Percentiles rank a stretch among this genome's conserved stretches.
Conservation (phyloP, 2,888 invertebrate genomes). For the Phrixothrix hirtus region DNA sequence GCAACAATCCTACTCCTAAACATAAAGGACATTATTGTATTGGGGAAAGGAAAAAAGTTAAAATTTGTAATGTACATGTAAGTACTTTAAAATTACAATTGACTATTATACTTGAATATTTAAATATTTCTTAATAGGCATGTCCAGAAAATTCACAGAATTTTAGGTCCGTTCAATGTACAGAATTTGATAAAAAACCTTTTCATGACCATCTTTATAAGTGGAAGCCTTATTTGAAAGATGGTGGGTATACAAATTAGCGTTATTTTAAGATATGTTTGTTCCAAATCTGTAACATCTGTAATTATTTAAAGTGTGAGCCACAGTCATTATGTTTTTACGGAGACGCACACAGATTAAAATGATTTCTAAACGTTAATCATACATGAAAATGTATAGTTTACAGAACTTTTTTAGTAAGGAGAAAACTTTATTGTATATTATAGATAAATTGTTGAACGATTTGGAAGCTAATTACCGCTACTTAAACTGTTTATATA, state of each 20-base stretch:
- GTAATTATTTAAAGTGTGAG: too few relatives aligned
- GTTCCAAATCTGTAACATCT: too few relatives aligned
- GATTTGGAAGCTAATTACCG: too few relatives aligned
- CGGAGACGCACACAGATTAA: too few relatives aligned
- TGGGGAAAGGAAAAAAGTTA: slow-evolving; percentile 64
- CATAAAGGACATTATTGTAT: slow-evolving; percentile 67
- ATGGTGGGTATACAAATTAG: slow-evolving; percentile 52
- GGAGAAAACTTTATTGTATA: too few relatives aligned
- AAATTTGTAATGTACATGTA: slow-evolving; percentile 65
- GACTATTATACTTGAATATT: neutral
- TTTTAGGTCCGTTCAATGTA: slow-evolving; percentile 59
- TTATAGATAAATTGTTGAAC: too few relatives aligned
- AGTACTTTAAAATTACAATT: neutral
- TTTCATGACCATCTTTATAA: slow-evolving; percentile 56
- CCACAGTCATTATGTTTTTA: too few relatives aligned
- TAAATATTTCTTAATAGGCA: slow-evolving; percentile 38
- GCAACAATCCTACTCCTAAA: slow-evolving; percentile 66
- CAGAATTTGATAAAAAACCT: slow-evolving; percentile 55
- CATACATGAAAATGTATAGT: neutral
- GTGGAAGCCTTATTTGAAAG: slow-evolving; percentile 56
- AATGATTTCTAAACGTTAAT: too few relatives aligned
- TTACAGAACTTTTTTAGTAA: too few relatives aligned
- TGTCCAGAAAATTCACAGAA: slow-evolving; percentile 55
- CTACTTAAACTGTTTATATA: too few relatives aligned
- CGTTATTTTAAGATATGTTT: slow-evolving; percentile 13